These are phyloP conservation scores for Diadumene lineata DNA, from an alignment of 92 coral and sea anemone species.

Conservation along the genomic window DNA sequence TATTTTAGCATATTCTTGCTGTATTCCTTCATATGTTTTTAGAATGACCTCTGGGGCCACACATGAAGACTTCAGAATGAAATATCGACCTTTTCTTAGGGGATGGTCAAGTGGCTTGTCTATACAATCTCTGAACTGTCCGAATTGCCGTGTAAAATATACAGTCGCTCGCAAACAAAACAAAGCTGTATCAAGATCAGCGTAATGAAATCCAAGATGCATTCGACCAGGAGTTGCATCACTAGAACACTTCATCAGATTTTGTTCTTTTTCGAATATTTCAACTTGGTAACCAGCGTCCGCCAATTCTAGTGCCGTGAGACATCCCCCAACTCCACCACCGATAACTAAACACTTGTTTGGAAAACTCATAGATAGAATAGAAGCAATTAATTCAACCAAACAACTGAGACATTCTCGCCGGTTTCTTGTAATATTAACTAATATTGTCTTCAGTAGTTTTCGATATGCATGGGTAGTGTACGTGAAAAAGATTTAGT, in stretches of 20 bases:
- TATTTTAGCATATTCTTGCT: slow-evolving; percentile 54
- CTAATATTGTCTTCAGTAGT: too few species aligned
- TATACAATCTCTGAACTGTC: slow-evolving; percentile 50
- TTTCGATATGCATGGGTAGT: too few species aligned
- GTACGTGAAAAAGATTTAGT: too few species aligned
- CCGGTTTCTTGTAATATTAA: too few species aligned
- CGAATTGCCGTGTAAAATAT: slow-evolving; percentile 40
- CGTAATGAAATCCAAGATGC: slow-evolving; percentile 73
- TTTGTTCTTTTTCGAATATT: slow-evolving; percentile 48
- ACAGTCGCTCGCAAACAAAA: slow-evolving; percentile 54
- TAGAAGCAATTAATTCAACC: too few species aligned
- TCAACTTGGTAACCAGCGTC: slow-evolving; percentile 45
- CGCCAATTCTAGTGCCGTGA: slow-evolving; percentile 60
- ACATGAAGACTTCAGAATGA: slow-evolving; percentile 49
- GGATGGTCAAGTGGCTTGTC: slow-evolving; percentile 44
- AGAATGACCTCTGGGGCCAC: slow-evolving; percentile 37
- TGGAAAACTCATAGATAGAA: neutral
- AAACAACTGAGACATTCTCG: too few species aligned
- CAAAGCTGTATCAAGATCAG: slow-evolving; percentile 52
- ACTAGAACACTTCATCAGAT: slow-evolving; percentile 59
- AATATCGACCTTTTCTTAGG: slow-evolving; percentile 62
- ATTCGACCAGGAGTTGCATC: slow-evolving; percentile 58
- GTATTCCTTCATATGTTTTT: slow-evolving; percentile 45
- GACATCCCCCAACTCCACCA: slow-evolving; percentile 74
- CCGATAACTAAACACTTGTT: slow-evolving; percentile 38